These are phyloP conservation scores for Protonibea diacanthus DNA, from an alignment of 2,797 vertebrate genomes.

Conservation along the genomic window DNA sequence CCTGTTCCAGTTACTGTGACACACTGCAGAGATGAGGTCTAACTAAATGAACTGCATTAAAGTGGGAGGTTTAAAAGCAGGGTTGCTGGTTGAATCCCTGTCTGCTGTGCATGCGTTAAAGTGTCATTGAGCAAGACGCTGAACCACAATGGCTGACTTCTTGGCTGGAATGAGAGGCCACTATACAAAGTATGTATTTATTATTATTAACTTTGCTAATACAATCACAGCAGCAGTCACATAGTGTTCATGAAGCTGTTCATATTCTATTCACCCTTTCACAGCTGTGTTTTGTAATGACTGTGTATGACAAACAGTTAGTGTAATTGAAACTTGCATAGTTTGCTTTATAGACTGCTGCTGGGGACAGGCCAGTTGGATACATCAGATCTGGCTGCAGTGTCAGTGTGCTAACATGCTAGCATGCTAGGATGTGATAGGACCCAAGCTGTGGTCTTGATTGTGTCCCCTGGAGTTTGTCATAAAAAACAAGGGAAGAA, in stretches of 20 bases:
- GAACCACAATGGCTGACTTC: neutral
- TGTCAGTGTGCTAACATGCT: neutral
- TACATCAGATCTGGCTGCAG: neutral
- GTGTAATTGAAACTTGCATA: neutral
- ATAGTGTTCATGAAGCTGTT: neutral
- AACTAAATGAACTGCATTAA: constrained; percentile 8
- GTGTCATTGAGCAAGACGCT: neutral
- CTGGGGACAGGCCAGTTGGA: neutral
- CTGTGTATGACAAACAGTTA: neutral
- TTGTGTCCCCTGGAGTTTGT: neutral
- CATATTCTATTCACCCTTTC: too few relatives aligned
- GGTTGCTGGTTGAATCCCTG: neutral
- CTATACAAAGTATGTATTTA: neutral
- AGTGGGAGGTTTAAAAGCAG: neutral
- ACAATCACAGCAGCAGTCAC: neutral
- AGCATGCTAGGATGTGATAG: too few relatives aligned
- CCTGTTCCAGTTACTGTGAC: constrained; percentile 36
- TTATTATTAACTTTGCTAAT: neutral
- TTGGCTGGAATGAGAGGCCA: neutral
- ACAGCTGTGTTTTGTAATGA: neutral
- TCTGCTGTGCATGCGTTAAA: neutral
- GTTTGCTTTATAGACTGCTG: neutral
- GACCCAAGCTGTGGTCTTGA: neutral
- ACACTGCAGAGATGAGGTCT: constrained; percentile 15
- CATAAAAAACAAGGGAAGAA: neutral